Evolutionary conservation across 2,113 vertebrate genomes (phyloP).

Genomic region (Crotalus helleri): DNA sequence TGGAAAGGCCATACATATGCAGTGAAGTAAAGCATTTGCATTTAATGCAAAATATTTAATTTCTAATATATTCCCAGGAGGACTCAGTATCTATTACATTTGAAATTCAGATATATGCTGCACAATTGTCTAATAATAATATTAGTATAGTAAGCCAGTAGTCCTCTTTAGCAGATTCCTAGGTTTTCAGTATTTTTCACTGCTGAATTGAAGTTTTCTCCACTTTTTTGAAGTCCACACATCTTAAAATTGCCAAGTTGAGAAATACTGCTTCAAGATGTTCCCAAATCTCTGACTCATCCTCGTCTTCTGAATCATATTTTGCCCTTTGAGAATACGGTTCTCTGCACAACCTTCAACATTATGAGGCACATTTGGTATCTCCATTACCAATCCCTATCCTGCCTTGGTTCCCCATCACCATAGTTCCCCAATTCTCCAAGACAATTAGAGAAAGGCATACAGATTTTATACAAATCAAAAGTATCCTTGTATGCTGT

Average conservation of each 20-base stretch:
- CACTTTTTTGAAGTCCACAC: background rate
- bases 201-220: background rate
- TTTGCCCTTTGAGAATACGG: background rate
- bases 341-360: background rate
- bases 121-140: background rate
- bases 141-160: background rate
- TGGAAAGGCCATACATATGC: background rate
- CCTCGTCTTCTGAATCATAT: background rate
- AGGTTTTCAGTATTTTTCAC: background rate
- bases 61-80: background rate
- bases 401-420: background rate
- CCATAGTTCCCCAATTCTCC: background rate
- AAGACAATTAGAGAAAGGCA: background rate
- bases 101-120: background rate
- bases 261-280: background rate
- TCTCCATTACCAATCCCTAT: background rate
- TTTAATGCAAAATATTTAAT: background rate
- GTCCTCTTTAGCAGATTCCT: background rate
- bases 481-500: background rate
- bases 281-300: background rate
- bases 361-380: background rate
- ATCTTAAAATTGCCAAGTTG: background rate
- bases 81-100: background rate
- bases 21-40: background rate
- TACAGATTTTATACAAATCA: background rate